These are phyloP conservation scores for Zootoca vivipara DNA, from an alignment of 2,113 vertebrate genomes.

Conservation along the genomic window DNA sequence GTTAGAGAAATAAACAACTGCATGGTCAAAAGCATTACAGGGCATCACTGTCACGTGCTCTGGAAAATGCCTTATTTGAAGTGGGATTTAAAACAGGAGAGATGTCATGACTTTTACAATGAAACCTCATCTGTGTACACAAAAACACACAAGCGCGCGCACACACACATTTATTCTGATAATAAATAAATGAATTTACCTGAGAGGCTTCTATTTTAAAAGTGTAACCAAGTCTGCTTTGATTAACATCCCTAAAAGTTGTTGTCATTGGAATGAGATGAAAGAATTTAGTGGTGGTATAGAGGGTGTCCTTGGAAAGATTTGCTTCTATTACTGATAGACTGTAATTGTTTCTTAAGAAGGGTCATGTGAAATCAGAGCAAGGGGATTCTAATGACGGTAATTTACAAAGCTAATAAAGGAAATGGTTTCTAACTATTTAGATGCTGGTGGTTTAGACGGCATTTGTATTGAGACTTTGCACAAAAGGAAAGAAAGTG, in stretches of 20 bases:
- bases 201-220: neutral
- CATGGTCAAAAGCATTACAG: neutral
- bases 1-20: neutral
- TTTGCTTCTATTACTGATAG: neutral
- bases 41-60: neutral
- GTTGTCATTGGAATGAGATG: neutral
- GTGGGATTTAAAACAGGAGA: neutral
- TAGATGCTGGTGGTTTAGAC: neutral
- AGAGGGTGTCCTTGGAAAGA: neutral
- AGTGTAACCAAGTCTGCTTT: neutral
- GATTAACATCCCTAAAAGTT: neutral
- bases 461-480: neutral
- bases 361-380: neutral
- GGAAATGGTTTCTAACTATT: neutral
- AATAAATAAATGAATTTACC: neutral
- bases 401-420: neutral
- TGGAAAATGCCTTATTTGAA: neutral
- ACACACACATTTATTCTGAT: neutral
- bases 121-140: neutral
- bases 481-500: neutral
- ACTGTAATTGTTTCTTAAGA: neutral
- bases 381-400: neutral
- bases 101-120: neutral
- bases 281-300: neutral
- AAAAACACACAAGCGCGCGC: no score